Conservation (phyloP, 2,797 vertebrate genomes). For the Gambelia wislizenii region DNA sequence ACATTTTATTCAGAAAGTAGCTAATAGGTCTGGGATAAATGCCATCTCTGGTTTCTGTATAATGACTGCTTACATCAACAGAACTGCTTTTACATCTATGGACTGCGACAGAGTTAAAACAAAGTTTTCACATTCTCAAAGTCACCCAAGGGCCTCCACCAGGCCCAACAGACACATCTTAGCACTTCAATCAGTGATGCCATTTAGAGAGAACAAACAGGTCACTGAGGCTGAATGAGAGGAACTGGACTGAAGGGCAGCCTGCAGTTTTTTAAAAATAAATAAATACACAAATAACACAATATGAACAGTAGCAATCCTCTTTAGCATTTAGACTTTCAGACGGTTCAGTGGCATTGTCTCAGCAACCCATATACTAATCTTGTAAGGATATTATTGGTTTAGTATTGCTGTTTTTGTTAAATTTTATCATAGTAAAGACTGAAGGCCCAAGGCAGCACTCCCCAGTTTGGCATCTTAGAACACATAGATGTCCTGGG, state of each 20-base stretch:
- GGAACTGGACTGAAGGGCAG: background rate
- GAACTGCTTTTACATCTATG: constrained; percentile 50
- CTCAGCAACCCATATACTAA: background rate
- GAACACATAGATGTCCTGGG: background rate
- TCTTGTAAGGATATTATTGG: background rate
- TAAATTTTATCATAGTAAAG: too few species aligned
- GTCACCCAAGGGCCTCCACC: background rate
- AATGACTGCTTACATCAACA: constrained; percentile 57
- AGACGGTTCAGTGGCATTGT: background rate
- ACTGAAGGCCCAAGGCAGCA: background rate
- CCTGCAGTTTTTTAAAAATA: background rate
- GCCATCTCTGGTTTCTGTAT: constrained; percentile 72
- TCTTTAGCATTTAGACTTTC: background rate
- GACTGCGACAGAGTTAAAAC: constrained; percentile 60
- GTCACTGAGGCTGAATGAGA: too few species aligned
- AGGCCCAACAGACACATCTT: background rate
- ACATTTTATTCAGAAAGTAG: constrained; percentile 59
- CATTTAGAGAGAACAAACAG: background rate
- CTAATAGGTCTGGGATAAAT: constrained; percentile 75
- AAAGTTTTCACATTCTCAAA: constrained; percentile 55
- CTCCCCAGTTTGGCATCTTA: background rate
- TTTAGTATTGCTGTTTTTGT: too few species aligned
- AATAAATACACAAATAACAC: background rate
- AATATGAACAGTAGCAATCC: background rate
- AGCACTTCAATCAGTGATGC: background rate